These are phyloP conservation scores for Poecilia wingei DNA, from an alignment of 2,797 vertebrate genomes.

Conservation along the genomic window DNA sequence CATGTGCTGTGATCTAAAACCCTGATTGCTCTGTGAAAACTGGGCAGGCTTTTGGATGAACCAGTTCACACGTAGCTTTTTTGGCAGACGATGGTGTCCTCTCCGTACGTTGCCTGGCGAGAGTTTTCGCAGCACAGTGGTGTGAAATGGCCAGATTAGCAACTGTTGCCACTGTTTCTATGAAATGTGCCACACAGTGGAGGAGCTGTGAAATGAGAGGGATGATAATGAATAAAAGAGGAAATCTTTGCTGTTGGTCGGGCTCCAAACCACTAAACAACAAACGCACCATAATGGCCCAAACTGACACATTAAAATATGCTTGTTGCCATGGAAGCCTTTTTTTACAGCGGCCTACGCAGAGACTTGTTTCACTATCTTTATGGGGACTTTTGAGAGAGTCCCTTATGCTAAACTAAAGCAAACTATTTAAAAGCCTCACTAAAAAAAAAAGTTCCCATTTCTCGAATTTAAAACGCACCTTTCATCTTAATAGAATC, in stretches of 20 bases:
- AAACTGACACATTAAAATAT: slow-evolving; percentile 44
- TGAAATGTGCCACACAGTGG: slow-evolving; percentile 12
- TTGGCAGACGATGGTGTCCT: slow-evolving; percentile 41
- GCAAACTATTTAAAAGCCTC: not conserved
- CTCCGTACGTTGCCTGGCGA: slow-evolving; percentile 31
- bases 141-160: slow-evolving; percentile 56
- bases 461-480: not conserved
- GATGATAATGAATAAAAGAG: slow-evolving; percentile 38
- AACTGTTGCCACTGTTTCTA: slow-evolving; percentile 27
- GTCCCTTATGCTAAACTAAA: not conserved
- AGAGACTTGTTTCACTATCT: not conserved
- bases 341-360: slow-evolving; percentile 27
- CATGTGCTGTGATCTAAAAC: slow-evolving; percentile 35
- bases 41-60: slow-evolving; percentile 22
- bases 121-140: slow-evolving; percentile 31
- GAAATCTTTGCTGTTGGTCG: slow-evolving; percentile 35
- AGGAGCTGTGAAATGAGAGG: slow-evolving; percentile 27
- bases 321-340: slow-evolving; percentile 67
- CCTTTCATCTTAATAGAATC: slow-evolving; percentile 2
- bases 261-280: slow-evolving; percentile 42
- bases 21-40: slow-evolving; percentile 26
- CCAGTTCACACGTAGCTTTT: slow-evolving; percentile 44
- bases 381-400: not conserved
- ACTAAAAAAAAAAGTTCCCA: not conserved
- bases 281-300: slow-evolving; percentile 32